These are phyloP conservation scores for Neomorphus geoffroyi DNA, from an alignment of 2,797 vertebrate species.

Conservation along the genomic window DNA sequence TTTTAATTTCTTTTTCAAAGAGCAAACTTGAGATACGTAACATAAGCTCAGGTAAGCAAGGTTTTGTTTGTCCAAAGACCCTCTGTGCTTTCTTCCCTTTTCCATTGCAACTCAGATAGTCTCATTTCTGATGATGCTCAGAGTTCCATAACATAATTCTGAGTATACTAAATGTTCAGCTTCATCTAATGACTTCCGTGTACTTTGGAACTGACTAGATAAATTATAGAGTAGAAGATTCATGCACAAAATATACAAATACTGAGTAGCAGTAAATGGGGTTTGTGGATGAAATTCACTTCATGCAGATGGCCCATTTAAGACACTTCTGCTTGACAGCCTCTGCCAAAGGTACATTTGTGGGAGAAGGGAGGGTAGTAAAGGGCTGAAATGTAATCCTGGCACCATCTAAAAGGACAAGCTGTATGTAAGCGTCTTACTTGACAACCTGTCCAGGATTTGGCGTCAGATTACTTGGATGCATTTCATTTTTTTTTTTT, in stretches of 20 bases:
- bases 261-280: conserved; percentile 5
- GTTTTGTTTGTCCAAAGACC: background rate
- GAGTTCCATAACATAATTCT: conserved; percentile 6
- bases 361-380: background rate
- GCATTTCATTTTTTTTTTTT: background rate
- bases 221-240: conserved; percentile 25
- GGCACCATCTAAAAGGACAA: background rate
- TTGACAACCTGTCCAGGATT: background rate
- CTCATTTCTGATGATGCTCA: conserved; percentile 34
- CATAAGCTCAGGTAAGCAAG: background rate
- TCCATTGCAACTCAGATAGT: background rate
- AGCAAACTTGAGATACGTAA: background rate
- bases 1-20: background rate
- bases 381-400: conserved; percentile 28
- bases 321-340: background rate
- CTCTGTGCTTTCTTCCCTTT: background rate
- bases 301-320: conserved; percentile 19
- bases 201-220: conserved; percentile 46
- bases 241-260: conserved; percentile 38
- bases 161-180: conserved; percentile 9
- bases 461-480: background rate
- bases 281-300: conserved; percentile 34
- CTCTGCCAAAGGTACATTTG: background rate
- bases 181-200: conserved; percentile 43
- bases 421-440: background rate